phyloP scores from a whole-genome alignment of 2,797 vertebrate genomes.

The Mionectes olivaceus region DNA sequence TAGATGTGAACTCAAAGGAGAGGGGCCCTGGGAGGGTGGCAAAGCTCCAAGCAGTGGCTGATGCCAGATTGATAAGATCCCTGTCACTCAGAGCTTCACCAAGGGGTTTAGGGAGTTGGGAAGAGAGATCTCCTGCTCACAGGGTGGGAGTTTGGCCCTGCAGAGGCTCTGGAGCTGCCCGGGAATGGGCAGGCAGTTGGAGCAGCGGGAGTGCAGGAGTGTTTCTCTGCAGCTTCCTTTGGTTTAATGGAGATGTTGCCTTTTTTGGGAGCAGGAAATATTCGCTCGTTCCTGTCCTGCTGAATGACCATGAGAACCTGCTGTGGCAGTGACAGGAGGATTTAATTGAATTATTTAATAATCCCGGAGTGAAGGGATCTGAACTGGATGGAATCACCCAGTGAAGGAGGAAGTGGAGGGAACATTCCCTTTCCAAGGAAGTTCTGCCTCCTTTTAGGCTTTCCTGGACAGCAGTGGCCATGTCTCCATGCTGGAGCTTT shows the following conservation, averaged over 20 bases:
- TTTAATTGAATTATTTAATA: neutral
- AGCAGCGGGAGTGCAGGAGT: neutral
- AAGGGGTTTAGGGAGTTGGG: neutral
- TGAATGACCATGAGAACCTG: neutral
- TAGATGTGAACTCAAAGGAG: neutral
- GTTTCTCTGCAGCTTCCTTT: neutral
- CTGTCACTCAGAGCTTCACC: neutral
- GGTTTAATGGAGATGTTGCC: neutral
- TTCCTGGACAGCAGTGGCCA: neutral
- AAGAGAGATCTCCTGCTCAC: neutral
- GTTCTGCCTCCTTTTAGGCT: neutral
- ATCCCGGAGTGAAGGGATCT: neutral
- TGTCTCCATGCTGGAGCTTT: neutral
- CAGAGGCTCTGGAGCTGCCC: neutral
- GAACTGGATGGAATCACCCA: neutral
- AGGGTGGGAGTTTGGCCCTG: neutral
- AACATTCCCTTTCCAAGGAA: neutral
- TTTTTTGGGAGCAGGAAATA: neutral
- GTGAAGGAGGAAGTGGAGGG: neutral
- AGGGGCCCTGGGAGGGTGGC: neutral
- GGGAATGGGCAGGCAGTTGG: neutral
- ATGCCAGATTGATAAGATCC: neutral
- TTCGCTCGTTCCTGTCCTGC: neutral
- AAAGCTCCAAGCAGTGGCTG: neutral
- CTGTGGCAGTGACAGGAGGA: neutral